Base-by-base conservation (phyloP, 1,140 invertebrate species). In the Leptonema lineaticorne region DNA sequence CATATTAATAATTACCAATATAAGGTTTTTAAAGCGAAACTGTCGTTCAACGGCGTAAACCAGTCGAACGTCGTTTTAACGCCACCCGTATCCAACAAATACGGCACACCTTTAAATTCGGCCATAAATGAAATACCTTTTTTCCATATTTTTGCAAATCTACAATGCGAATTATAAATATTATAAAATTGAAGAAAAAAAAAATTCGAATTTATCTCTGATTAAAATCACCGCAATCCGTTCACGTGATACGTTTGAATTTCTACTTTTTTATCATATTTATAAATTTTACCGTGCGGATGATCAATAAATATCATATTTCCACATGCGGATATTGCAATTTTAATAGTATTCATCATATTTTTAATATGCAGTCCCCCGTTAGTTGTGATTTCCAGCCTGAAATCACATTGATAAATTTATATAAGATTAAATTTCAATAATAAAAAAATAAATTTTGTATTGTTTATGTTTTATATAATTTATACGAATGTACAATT, bases 131-230 rank as follows among this genome's bases (percentile, higher is more conserved):
- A 58, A 5, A 58, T 14, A 18, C 56, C 56, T 33, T 58, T 58
- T n/a, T 58, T 33, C 56, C 56, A 58, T n/a, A 58, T 58, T 33
- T 58, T 58, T 1, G 56, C 56, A n/a, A 28, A 58, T 33, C 56
- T 58, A n/a, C n/a, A 24, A 58, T 33, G 16, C 7, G 16, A 29
- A n/a, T 29, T 8, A 16, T 2, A 28, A 16, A 24, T n/a, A 57
- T 4, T 56, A 9, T 7, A 56, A 24, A 22, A 24, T 20, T 7
- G 3, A 4, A 56, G 24, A 2, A 2, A 57, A 4, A 28, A 14
- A 57, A 28, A n/a, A 9, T 27, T 27, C 14, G 1, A 57, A 14
- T 53, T 22, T 8, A 6, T 18, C n/a, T n/a, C n/a, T n/a, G n/a
- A n/a, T 48, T 9, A 53, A 9, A 24, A 7, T 8, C 26, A 60